phyloP scores from a whole-genome alignment of 2,888 invertebrate species.

The Lasioglossum marginatum region DNA sequence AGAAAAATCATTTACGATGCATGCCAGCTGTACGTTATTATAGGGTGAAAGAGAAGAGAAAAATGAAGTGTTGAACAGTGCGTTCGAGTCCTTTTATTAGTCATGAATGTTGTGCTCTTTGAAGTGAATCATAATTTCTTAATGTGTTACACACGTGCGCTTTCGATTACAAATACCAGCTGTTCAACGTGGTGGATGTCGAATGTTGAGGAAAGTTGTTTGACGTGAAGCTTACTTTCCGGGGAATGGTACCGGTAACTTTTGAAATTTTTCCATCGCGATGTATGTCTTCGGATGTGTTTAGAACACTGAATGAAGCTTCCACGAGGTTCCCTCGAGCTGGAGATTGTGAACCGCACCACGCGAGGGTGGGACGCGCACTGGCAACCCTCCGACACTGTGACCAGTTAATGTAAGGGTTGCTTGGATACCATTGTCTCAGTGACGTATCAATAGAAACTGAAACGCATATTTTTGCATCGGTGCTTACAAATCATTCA shows the following conservation, averaged over 20 bases:
- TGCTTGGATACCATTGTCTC: conserved; percentile 79
- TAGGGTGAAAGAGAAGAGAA: no score
- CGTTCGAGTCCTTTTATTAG: background rate
- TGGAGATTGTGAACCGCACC: conserved; percentile 68
- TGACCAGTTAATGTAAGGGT: conserved; percentile 76
- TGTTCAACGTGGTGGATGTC: background rate
- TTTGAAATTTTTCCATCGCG: conserved; percentile 47
- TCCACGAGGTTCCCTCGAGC: conserved; percentile 54
- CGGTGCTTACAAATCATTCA: background rate
- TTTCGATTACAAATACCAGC: background rate
- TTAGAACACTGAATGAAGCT: conserved; percentile 37
- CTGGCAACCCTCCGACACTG: conserved; percentile 75
- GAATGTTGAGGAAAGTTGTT: background rate
- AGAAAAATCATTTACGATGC: background rate
- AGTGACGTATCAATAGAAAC: conserved; percentile 70
- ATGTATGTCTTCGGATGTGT: conserved; percentile 25
- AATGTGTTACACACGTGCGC: conserved; percentile 43
- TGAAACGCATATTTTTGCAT: conserved; percentile 25
- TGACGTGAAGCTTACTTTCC: conserved; percentile 42
- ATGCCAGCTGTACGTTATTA: background rate
- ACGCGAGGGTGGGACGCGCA: conserved; percentile 75
- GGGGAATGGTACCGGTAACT: conserved; percentile 3
- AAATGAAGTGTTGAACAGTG: background rate
- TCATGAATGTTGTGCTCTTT: background rate
- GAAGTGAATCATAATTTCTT: background rate